These are phyloP conservation scores for Phaetusa simplex DNA, from an alignment of 2,113 vertebrate species.

Conservation along the genomic window DNA sequence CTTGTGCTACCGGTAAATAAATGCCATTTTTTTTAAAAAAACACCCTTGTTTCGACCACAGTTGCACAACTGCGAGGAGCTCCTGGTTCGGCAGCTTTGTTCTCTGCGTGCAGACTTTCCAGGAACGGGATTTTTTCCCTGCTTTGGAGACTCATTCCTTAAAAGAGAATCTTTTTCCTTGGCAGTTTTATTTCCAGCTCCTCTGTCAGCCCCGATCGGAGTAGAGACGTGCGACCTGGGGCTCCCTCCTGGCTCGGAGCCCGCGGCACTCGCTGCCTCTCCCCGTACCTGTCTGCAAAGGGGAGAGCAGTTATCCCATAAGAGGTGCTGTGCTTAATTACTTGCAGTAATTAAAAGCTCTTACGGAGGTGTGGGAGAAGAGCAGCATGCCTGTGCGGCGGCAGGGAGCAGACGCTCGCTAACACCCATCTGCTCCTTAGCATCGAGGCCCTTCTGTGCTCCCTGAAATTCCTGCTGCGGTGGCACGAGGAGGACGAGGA, in stretches of 20 bases:
- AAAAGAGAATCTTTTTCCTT: not conserved
- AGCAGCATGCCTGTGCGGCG: not conserved
- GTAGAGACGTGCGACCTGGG: fast-evolving
- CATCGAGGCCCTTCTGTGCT: not conserved
- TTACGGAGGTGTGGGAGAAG: not conserved
- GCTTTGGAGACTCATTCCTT: not conserved
- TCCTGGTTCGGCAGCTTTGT: not conserved
- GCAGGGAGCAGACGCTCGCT: conserved; percentile 2
- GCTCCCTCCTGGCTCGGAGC: not conserved
- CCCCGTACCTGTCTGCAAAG: not conserved
- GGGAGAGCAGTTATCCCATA: not conserved
- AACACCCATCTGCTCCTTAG: not conserved
- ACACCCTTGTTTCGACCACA: not conserved
- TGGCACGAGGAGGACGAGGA: fast-evolving
- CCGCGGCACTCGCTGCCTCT: not conserved
- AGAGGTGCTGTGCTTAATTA: conserved; percentile 34
- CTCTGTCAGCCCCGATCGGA: not conserved
- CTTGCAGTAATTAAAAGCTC: not conserved
- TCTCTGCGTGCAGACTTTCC: not conserved
- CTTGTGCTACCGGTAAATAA: not conserved
- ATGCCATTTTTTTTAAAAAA: not conserved
- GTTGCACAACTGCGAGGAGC: not conserved
- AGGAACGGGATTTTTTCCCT: not conserved
- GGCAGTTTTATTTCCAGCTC: not conserved
- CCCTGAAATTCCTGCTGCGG: not conserved